Evolutionary conservation across 2,888 invertebrate genomes (phyloP).

Genomic region (Eilema sororculum): DNA sequence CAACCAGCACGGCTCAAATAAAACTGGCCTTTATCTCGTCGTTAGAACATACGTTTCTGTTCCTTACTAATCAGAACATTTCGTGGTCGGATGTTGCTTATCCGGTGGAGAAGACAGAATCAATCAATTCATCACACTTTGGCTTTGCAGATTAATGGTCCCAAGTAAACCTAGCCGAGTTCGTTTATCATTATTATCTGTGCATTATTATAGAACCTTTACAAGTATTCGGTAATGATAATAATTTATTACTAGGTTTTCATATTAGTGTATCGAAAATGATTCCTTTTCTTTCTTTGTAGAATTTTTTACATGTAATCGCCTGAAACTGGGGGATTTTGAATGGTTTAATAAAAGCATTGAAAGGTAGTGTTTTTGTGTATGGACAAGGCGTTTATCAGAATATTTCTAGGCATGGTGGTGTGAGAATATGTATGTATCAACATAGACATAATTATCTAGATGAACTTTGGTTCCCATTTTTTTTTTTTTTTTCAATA

Average conservation of each 20-base stretch:
- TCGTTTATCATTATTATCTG: conserved; percentile 31
- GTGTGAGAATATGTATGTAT: too few species aligned
- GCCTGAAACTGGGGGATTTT: too few species aligned
- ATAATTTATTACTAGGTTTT: neutral
- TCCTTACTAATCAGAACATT: conserved; percentile 65
- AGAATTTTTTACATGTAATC: too few species aligned
- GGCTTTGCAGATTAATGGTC: conserved; percentile 37
- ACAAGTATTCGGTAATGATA: neutral
- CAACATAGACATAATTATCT: too few species aligned
- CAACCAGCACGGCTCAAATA: conserved; percentile 41
- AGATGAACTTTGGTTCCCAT: too few species aligned
- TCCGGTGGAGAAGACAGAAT: conserved; percentile 53
- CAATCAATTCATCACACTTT: conserved; percentile 57
- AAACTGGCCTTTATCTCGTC: conserved; percentile 49
- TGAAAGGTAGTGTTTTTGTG: too few species aligned
- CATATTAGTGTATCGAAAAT: neutral
- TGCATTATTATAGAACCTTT: neutral
- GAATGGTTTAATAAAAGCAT: too few species aligned
- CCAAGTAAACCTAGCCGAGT: conserved; percentile 28
- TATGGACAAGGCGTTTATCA: too few species aligned
- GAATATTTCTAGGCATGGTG: too few species aligned
- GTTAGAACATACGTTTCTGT: conserved; percentile 48
- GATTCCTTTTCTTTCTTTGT: neutral
- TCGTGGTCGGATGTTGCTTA: conserved; percentile 58
- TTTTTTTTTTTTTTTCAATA: too few species aligned